phyloP scores from a whole-genome alignment of 2,797 vertebrate genomes.

The Acrossocheilus wenchowensis region DNA sequence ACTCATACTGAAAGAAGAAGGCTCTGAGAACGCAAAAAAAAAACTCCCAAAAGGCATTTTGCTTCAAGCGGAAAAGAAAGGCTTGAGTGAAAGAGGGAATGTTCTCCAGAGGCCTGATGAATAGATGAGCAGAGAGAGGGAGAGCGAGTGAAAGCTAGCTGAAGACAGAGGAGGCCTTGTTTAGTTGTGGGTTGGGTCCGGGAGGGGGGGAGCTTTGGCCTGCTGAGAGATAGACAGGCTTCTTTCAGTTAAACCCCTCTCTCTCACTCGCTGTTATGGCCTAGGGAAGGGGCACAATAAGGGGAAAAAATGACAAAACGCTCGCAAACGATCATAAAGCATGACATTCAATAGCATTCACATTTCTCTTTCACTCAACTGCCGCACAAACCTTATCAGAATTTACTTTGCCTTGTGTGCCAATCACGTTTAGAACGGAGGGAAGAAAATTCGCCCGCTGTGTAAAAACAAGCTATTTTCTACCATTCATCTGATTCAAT shows the following conservation, averaged over 20 bases:
- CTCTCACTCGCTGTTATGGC: slow-evolving; percentile 41
- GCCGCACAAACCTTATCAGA: slow-evolving; percentile 26
- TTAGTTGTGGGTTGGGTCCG: slow-evolving; percentile 72
- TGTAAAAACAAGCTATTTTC: slow-evolving; percentile 43
- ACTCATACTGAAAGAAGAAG: slow-evolving; percentile 60
- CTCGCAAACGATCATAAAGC: slow-evolving; percentile 22
- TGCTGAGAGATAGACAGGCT: slow-evolving; percentile 83
- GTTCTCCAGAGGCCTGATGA: slow-evolving; percentile 60
- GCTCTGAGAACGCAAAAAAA: slow-evolving; percentile 65
- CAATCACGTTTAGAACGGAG: slow-evolving; percentile 34
- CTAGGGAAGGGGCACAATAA: slow-evolving; percentile 46
- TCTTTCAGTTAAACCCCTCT: slow-evolving; percentile 77
- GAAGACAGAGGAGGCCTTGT: slow-evolving; percentile 83
- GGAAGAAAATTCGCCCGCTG: slow-evolving; percentile 26
- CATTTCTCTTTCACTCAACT: slow-evolving; percentile 32
- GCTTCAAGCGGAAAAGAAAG: slow-evolving; percentile 70
- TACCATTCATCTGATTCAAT: slow-evolving; percentile 31
- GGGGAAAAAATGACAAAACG: slow-evolving; percentile 53
- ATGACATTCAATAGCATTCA: slow-evolving; percentile 19
- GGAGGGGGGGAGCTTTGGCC: slow-evolving; percentile 68
- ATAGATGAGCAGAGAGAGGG: slow-evolving; percentile 56
- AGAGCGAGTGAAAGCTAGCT: slow-evolving; percentile 57
- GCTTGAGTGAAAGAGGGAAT: slow-evolving; percentile 64
- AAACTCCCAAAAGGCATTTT: slow-evolving; percentile 68
- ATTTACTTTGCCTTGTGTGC: slow-evolving; percentile 4